Base-by-base conservation (phyloP, 2,888 invertebrate genomes). In the Drosophila austrosaltans region DNA sequence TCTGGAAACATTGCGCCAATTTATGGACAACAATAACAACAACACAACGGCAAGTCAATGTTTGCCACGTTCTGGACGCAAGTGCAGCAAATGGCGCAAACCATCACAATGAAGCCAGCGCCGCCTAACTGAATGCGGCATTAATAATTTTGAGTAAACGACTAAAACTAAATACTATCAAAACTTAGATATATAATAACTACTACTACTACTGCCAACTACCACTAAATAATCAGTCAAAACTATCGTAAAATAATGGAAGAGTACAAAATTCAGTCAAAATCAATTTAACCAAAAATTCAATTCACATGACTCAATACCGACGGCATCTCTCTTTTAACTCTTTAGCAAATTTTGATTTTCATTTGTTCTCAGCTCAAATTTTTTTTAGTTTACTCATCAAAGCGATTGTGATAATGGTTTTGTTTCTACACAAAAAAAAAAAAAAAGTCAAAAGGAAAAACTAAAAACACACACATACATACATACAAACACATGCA, bases 401-500 rank as follows among this genome's bases (percentile, higher is more conserved):
- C 90, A 90, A 91, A 91, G 90, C 91, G 82, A 91, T 91, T 90
- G 90, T 90, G 90, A 90, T 90, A 90, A 88, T 78, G 81, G 78
- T 82, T 90, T 90, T 90, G 83, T 89, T 90, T 86, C 81, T 76
- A 79, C 57, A 70, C 60, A 65, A 60, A 30, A 56, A 72, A 58
- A 40, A 53, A 72, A 66, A 70, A 53, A 30, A 48, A 48, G 16
- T 16, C 22, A n/a, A 25, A 59, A 58, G 53, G 25, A 63, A 67
- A 59, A 64, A 44, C 62, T 59, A 58, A 59, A 60, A 53, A 36
- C 40, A 64, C 20, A 42, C 42, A 71, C 42, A 22, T 22, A 28
- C 28, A 28, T 28, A 28, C 28, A 30, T 30, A 30, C 30, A 48
- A 2, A 48, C 22, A 48, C 48, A 22, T 25, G 25, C 10, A 48